Base-by-base conservation (phyloP, 1,140 invertebrate genomes). In the Rhopalosiphum padi region DNA sequence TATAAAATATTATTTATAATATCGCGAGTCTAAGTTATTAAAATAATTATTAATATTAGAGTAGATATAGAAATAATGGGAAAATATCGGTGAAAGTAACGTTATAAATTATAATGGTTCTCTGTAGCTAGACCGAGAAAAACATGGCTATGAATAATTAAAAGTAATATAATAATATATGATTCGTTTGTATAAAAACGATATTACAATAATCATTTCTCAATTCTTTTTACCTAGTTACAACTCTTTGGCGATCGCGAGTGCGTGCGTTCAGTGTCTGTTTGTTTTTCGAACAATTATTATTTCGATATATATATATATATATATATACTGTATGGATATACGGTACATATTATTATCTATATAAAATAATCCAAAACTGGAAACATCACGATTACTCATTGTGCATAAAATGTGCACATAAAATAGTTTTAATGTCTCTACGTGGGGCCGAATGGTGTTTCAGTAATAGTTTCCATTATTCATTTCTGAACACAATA, bases 381-480 rank as follows among this genome's bases (percentile, higher is more conserved):
- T 60, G 88, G 88, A 90, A 60, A 90, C 51, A 41, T 55, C 88
- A 37, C 51, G 53, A 53, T 89, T 53, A 89, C 87, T 89, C 87
- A 53, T 89, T 89, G 30, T 51, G 87, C 48, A 89, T 55, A 55
- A 90, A 55, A 90, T 90, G 88, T 90, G 88, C 51, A 90, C 87
- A 53, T 89, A 89, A 90, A 90, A 90, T 90, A 90, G 87, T 90
- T 90, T 90, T 90, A 55, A 90, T 90, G 88, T 55, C 53, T 90
- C 88, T 60, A 55, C 88, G 88, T 55, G 88, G 51, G 88, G 88
- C 88, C 35, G 88, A 41, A 30, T 55, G 88, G 51, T 90, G 91
- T 83, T 92, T 82, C 91, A 53, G 68, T 92, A 92, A 92, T 92
- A 92, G 82, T 92, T 92, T 92, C 91, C 91, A 92, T 92, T 92